Percentiles rank a stretch among this genome's conserved stretches.
These are phyloP conservation scores for Neomonachus schauinslandi DNA, from an alignment of 2,113 vertebrate species.

Conservation along the genomic window DNA sequence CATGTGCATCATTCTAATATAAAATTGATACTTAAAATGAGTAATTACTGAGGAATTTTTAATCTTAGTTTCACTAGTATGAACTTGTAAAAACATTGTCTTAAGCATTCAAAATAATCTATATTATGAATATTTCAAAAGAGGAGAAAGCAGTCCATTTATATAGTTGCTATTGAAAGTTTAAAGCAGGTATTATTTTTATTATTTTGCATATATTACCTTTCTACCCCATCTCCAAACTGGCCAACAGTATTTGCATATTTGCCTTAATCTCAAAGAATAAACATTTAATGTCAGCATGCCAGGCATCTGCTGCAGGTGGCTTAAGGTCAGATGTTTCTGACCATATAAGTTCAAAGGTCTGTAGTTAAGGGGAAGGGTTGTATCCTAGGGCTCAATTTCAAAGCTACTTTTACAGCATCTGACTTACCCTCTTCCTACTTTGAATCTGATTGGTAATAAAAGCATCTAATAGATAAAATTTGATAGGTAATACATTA, in stretches of 20 bases:
- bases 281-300: not conserved
- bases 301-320: not conserved
- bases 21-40: slow-evolving; percentile 12
- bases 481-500: not conserved
- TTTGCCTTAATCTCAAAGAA: slow-evolving; percentile 38
- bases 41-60: not conserved
- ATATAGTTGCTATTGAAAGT: not conserved
- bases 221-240: not conserved
- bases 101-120: slow-evolving; percentile 22
- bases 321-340: not conserved
- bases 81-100: slow-evolving; percentile 35
- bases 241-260: not conserved
- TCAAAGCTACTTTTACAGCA: not conserved
- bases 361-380: not conserved
- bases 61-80: slow-evolving; percentile 26
- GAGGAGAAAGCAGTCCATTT: not conserved
- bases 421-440: not conserved
- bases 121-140: slow-evolving; percentile 28
- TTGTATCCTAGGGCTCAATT: not conserved
- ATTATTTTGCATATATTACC: not conserved
- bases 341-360: not conserved
- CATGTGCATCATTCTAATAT: not conserved
- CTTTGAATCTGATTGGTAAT: not conserved
- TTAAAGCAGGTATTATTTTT: not conserved
- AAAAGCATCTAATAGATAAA: not conserved